Conservation (phyloP, 2,888 invertebrate species). For the Tachina grossa region DNA sequence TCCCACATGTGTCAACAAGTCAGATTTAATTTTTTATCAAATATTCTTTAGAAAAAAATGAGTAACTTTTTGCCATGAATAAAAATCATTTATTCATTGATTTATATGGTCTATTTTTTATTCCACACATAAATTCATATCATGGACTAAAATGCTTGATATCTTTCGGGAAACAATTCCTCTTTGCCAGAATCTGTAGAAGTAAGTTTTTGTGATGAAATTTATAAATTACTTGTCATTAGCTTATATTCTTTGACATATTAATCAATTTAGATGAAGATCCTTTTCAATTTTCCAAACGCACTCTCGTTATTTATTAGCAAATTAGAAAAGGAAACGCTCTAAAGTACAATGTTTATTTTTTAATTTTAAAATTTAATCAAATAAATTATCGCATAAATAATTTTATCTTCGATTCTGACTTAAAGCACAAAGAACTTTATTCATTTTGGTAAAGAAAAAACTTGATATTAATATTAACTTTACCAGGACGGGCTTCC, state of each 20-base stretch:
- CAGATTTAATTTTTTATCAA: constrained; percentile 61
- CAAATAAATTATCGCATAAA: too few relatives aligned
- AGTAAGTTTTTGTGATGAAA: constrained; percentile 5
- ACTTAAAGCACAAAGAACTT: too few relatives aligned
- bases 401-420: too few relatives aligned
- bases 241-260: constrained; percentile 37
- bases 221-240: constrained; percentile 67
- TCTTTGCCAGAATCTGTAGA: background rate
- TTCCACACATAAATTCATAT: background rate
- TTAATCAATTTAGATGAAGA: constrained; percentile 61
- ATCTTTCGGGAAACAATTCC: too few relatives aligned
- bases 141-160: background rate
- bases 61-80: constrained; percentile 9
- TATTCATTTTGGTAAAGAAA: too few relatives aligned
- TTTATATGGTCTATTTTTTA: constrained; percentile 54
- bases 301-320: constrained; percentile 46
- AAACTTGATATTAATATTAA: too few relatives aligned
- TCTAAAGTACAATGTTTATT: too few relatives aligned
- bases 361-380: too few relatives aligned
- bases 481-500: too few relatives aligned
- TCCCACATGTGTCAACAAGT: constrained; percentile 69
- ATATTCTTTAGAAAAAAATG: constrained; percentile 46
- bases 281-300: constrained; percentile 46
- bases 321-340: background rate
- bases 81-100: constrained; percentile 57